Percentiles rank a stretch among this genome's conserved stretches.
These are phyloP conservation scores for Drosophila kurseongensis DNA, from an alignment of 1,140 invertebrate genomes.

Conservation along the genomic window DNA sequence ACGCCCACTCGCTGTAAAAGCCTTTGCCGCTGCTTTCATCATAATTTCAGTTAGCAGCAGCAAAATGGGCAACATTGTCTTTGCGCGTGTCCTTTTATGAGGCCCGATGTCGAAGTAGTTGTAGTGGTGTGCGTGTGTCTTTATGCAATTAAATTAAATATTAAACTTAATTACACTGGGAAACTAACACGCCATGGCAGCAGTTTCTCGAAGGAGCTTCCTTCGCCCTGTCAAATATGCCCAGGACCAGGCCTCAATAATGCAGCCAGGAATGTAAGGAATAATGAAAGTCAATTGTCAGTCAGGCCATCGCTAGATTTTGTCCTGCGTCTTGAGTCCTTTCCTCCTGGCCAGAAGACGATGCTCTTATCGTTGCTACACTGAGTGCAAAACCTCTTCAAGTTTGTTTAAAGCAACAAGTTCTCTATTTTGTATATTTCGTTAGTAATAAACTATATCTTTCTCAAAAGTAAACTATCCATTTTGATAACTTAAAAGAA, in stretches of 20 bases:
- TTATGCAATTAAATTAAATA: slow-evolving; percentile 83
- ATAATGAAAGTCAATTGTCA: slow-evolving; percentile 83
- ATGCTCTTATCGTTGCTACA: slow-evolving; percentile 19
- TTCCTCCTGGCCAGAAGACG: slow-evolving; percentile 32
- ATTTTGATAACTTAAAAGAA: too few relatives aligned
- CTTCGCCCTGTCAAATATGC: slow-evolving; percentile 69
- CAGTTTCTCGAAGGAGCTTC: slow-evolving; percentile 33
- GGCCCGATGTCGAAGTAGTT: slow-evolving; percentile 20
- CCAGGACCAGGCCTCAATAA: slow-evolving; percentile 75
- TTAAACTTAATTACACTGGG: slow-evolving; percentile 80
- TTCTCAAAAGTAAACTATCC: too few relatives aligned
- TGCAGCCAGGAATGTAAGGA: slow-evolving; percentile 78
- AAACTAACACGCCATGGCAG: slow-evolving; percentile 69
- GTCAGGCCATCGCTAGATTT: slow-evolving; percentile 54
- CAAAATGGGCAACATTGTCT: slow-evolving; percentile 64
- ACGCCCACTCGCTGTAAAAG: slow-evolving; percentile 26
- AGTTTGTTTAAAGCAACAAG: too few relatives aligned
- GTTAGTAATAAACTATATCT: too few relatives aligned
- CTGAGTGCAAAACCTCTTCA: not conserved
- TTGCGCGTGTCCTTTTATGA: slow-evolving; percentile 72
- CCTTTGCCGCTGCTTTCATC: slow-evolving; percentile 62
- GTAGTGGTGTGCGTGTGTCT: slow-evolving; percentile 54
- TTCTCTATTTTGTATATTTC: too few relatives aligned
- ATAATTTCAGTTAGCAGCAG: slow-evolving; percentile 68
- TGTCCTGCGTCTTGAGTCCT: slow-evolving; percentile 42